These are phyloP conservation scores for Irena cyanogastra DNA, from an alignment of 2,113 vertebrate genomes.

Conservation along the genomic window DNA sequence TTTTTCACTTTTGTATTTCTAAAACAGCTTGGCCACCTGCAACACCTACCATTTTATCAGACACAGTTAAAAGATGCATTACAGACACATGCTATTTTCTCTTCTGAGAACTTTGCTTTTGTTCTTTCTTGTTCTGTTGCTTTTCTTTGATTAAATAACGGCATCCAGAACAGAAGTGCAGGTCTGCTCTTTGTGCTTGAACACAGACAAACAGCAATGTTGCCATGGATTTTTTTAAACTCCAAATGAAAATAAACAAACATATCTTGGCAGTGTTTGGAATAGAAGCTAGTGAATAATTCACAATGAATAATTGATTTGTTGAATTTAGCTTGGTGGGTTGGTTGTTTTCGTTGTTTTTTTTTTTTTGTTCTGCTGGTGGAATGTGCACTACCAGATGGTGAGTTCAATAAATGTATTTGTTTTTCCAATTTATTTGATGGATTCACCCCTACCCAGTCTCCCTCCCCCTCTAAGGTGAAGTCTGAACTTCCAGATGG, in stretches of 20 bases:
- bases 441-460: background rate
- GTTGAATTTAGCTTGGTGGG: slow-evolving; percentile 58
- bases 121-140: background rate
- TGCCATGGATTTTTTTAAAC: slow-evolving; percentile 56
- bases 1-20: background rate
- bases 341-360: background rate
- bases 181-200: slow-evolving; percentile 38
- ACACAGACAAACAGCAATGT: slow-evolving; percentile 49
- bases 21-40: background rate
- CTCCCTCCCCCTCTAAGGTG: background rate
- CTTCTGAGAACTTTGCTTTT: slow-evolving; percentile 23
- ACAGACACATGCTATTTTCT: background rate
- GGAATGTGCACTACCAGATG: slow-evolving; percentile 57
- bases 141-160: slow-evolving; percentile 39
- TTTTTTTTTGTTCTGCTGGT: slow-evolving; percentile 21
- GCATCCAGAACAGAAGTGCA: slow-evolving; percentile 14
- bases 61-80: background rate
- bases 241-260: slow-evolving; percentile 69
- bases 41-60: background rate
- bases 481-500: slow-evolving; percentile 60
- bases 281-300: slow-evolving; percentile 68
- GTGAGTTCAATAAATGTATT: slow-evolving; percentile 66
- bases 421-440: slow-evolving; percentile 67
- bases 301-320: slow-evolving; percentile 74
- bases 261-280: slow-evolving; percentile 59